These are phyloP conservation scores for Harpagoxenus sublaevis DNA, from an alignment of 2,888 invertebrate species.

Conservation along the genomic window DNA sequence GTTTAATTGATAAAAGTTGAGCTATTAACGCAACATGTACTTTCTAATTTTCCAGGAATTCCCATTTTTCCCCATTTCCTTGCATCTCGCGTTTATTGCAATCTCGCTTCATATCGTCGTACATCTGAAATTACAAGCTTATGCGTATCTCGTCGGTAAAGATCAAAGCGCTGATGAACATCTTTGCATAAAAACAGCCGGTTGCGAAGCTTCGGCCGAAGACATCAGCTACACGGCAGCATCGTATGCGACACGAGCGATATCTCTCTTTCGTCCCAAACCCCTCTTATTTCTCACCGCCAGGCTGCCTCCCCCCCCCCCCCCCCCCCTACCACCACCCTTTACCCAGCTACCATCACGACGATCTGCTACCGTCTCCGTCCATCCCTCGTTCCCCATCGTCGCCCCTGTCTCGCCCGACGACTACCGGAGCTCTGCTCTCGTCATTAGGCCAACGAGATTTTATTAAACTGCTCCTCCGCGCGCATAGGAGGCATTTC, in stretches of 20 bases:
- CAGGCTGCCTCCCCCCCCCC: background rate
- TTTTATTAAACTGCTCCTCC: slow-evolving; percentile 70
- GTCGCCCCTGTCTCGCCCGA: slow-evolving; percentile 52
- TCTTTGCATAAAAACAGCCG: slow-evolving; percentile 51
- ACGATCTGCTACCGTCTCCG: slow-evolving; percentile 53
- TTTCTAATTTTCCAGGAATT: background rate
- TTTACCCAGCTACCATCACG: slow-evolving; percentile 33
- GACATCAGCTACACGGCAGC: slow-evolving; percentile 46
- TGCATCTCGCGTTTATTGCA: background rate
- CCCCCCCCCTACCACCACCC: background rate
- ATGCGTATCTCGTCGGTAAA: slow-evolving; percentile 28
- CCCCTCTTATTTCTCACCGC: slow-evolving; percentile 46
- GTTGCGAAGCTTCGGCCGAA: slow-evolving; percentile 37
- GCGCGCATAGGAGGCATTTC: slow-evolving; percentile 52
- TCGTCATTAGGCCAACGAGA: slow-evolving; percentile 73
- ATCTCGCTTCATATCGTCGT: background rate
- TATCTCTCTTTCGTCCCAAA: slow-evolving; percentile 50
- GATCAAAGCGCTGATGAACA: slow-evolving; percentile 53
- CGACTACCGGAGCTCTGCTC: slow-evolving; percentile 51
- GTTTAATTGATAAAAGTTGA: background rate
- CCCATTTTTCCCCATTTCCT: background rate
- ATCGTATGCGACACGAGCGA: slow-evolving; percentile 48
- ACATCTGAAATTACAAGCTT: slow-evolving; percentile 36
- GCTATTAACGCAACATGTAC: background rate
- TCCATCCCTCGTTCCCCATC: slow-evolving; percentile 55